Base-by-base conservation (phyloP, 2,888 invertebrate genomes). In the Ariolimax columbianus region DNA sequence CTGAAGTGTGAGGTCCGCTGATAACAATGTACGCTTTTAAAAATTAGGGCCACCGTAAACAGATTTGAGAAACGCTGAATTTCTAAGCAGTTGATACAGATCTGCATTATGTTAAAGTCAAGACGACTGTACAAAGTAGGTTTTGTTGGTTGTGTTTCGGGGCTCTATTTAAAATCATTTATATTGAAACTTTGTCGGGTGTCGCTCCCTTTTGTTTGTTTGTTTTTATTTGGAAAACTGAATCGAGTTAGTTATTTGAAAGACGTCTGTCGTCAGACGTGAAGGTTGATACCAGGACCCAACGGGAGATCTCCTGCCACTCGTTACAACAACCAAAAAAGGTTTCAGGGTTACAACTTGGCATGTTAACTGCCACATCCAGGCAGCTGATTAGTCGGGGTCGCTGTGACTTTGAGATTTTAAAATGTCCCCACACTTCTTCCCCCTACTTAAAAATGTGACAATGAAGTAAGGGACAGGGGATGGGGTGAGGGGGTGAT, bases 331-430 rank as follows among this genome's bases (percentile, higher is more conserved):
- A 55, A 55, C 9, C 9, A 55, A 72, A 73, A 73, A 47, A 47
- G 3, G 14, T n/a, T 43, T 14, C 0, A 3, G n/a, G 73, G 73
- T 47, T 73, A 73, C 30, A 73, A 73, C 23, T 26, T 73, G 73
- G 73, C 73, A 73, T 43, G 43, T 47, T 73, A 73, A 73, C 73
- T 73, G 30, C 73, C 73, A 73, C 43, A 3, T 17, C n/a, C 9
- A 73, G 38, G 43, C 43, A 43, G 73, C 43, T 73, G 73, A 73
- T 43, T n/a, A 47, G 43, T 47, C 43, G 30, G 73, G 73, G 43
- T 73, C 73, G 73, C 14, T 47, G 43, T 14, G 47, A 47, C 73
- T 73, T 73, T 23, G 11, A 0, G 73, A 43, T n/a, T 43, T n/a
- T 30, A 73, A n/a, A 26, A 47, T 47, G 43, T 47, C 47, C 19